Percentiles rank a stretch among this genome's conserved stretches.
Conservation (phyloP, 2,888 invertebrate species). For the Apamea monoglypha region DNA sequence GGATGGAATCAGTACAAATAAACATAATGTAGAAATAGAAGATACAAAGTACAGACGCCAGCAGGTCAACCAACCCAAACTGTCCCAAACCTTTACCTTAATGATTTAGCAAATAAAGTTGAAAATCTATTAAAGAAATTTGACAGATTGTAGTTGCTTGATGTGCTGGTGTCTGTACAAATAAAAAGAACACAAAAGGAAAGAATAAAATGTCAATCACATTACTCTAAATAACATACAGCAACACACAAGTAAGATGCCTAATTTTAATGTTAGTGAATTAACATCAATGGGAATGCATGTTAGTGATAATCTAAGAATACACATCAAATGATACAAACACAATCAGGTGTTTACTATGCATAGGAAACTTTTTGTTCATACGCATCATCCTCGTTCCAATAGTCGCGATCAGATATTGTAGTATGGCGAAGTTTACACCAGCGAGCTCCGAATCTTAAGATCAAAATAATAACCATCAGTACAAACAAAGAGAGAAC, state of each 20-base stretch:
- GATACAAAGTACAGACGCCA: not conserved
- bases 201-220: not conserved
- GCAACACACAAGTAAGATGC: not conserved
- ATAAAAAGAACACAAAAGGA: not conserved
- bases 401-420: slow-evolving; percentile 91
- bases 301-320: slow-evolving; percentile 5
- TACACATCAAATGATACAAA: not conserved
- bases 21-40: slow-evolving; percentile 2
- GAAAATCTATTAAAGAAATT: too few relatives aligned
- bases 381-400: slow-evolving; percentile 92
- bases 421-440: slow-evolving; percentile 93
- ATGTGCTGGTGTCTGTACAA: not conserved
- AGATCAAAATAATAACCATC: slow-evolving; percentile 92
- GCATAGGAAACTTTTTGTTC: slow-evolving; percentile 92
- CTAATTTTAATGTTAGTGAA: slow-evolving; percentile 34
- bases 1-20: slow-evolving; percentile 33
- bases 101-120: too few relatives aligned
- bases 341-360: slow-evolving; percentile 68
- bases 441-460: slow-evolving; percentile 93
- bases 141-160: too few relatives aligned
- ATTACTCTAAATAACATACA: not conserved
- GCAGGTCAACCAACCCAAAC: too few relatives aligned
- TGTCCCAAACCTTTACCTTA: too few relatives aligned
- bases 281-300: slow-evolving; percentile 3
- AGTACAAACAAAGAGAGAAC: slow-evolving; percentile 93